These are phyloP conservation scores for Tokudaia tokunoshimensis DNA, from an alignment of 2,797 vertebrate genomes.

Conservation along the genomic window DNA sequence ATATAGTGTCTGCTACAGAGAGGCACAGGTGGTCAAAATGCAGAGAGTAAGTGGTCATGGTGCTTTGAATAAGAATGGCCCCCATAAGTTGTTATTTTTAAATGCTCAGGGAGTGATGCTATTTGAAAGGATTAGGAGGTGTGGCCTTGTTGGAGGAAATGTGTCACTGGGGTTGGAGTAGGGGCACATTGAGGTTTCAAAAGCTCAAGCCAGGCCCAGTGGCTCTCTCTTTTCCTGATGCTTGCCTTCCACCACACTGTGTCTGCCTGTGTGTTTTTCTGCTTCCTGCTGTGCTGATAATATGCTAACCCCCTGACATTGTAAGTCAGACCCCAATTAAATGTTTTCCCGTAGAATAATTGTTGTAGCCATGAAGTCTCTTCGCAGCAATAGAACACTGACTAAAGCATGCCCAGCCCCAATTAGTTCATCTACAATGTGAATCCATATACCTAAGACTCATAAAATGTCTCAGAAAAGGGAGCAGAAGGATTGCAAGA, in stretches of 20 bases:
- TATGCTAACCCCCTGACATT: neutral
- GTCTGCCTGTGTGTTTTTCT: neutral
- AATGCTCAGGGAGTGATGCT: neutral
- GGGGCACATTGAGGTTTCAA: neutral
- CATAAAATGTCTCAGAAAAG: neutral
- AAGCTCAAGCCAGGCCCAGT: neutral
- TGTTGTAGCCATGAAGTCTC: neutral
- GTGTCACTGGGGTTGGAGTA: neutral
- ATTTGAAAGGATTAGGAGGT: neutral
- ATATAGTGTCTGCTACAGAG: neutral
- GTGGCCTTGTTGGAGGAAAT: neutral
- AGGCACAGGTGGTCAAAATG: neutral
- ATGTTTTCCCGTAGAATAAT: neutral
- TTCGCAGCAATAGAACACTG: neutral
- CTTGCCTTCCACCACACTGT: neutral
- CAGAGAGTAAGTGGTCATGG: neutral
- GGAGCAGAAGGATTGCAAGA: too few relatives aligned
- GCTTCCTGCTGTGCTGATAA: neutral
- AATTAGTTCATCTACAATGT: neutral
- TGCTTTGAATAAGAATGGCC: neutral
- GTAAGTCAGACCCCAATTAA: neutral
- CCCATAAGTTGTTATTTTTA: neutral
- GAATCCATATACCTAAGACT: neutral
- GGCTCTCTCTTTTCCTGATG: too few relatives aligned
- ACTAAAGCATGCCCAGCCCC: neutral